Conservation (phyloP, 2,888 invertebrate genomes). For the Amiota communis region DNA sequence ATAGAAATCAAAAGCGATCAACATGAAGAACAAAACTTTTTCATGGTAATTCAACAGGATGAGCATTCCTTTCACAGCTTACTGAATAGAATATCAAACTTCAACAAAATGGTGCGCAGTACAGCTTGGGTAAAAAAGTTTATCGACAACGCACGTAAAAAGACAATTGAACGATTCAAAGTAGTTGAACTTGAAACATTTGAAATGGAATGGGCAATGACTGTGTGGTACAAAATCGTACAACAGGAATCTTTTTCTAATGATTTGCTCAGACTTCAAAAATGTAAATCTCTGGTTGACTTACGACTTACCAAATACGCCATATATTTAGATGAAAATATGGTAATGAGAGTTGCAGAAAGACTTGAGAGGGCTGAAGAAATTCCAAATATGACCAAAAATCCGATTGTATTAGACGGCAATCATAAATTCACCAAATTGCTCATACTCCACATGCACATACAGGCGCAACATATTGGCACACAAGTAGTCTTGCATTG, state of each 20-base stretch:
- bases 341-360: slow-evolving; percentile 18
- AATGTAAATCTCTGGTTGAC: too few relatives aligned
- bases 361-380: slow-evolving; percentile 11
- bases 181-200: not conserved
- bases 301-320: not conserved
- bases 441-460: slow-evolving; percentile 13
- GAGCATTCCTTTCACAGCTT: not conserved
- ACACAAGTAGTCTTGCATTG: slow-evolving; percentile 22
- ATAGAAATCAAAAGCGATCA: not conserved
- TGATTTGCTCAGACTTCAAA: not conserved
- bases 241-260: not conserved
- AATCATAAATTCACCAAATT: slow-evolving; percentile 25
- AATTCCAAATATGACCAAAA: slow-evolving; percentile 15
- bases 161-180: not conserved
- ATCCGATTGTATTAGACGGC: slow-evolving; percentile 28
- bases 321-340: slow-evolving; percentile 12
- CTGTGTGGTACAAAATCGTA: not conserved
- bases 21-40: not conserved
- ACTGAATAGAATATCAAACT: not conserved
- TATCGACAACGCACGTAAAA: too few relatives aligned
- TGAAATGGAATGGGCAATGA: not conserved
- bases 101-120: not conserved
- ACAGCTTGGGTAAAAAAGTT: not conserved
- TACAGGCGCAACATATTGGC: slow-evolving; percentile 12
- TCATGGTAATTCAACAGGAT: not conserved